Conservation (phyloP, 2,888 invertebrate genomes). For the Chrysotoxum bicinctum region DNA sequence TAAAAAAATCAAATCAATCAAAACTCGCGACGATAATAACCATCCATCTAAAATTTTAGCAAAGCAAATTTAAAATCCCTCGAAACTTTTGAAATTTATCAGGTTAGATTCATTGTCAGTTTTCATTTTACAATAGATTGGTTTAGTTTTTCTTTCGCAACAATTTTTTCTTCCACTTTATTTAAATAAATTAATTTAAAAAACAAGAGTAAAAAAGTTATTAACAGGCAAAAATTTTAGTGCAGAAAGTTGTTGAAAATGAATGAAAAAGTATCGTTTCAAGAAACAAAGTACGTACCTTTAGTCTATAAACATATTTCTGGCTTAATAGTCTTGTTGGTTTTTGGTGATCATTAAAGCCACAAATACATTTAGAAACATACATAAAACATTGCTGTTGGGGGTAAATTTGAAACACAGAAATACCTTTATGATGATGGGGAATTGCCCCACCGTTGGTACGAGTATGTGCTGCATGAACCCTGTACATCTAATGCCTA, state of each 20-base stretch:
- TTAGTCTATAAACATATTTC: too few species aligned
- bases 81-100: not conserved
- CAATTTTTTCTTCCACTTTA: too few species aligned
- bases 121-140: not conserved
- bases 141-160: not conserved
- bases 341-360: too few species aligned
- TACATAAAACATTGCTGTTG: too few species aligned
- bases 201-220: not conserved
- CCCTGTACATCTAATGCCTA: too few species aligned
- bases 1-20: not conserved
- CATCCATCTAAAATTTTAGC: conserved; percentile 18
- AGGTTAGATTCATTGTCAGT: not conserved
- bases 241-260: not conserved
- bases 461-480: too few species aligned
- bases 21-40: not conserved
- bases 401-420: too few species aligned
- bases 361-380: too few species aligned
- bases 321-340: too few species aligned
- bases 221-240: not conserved
- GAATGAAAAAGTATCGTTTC: conserved; percentile 41
- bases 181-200: not conserved
- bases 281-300: conserved; percentile 37
- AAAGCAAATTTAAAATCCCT: conserved; percentile 24
- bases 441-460: too few species aligned
- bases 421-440: too few species aligned